These are phyloP conservation scores for Pogonomyrmex californicus DNA, from an alignment of 1,140 invertebrate genomes.

Conservation along the genomic window DNA sequence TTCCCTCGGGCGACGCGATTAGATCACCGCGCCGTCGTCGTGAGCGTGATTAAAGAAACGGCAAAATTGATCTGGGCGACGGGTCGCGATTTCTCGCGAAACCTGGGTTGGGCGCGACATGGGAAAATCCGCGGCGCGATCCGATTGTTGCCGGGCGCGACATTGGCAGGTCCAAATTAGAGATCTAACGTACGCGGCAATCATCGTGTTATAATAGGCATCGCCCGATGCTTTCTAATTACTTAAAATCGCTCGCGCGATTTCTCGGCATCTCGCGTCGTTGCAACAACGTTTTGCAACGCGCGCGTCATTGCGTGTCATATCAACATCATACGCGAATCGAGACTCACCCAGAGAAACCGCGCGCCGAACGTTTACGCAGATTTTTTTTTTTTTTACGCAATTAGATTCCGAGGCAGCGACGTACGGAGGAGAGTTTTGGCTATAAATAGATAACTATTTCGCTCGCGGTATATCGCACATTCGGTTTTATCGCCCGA, in stretches of 20 bases:
- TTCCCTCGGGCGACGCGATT: slow-evolving; percentile 29
- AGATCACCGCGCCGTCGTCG: slow-evolving; percentile 8
- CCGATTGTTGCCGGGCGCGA: slow-evolving; percentile 54
- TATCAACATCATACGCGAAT: too few species aligned
- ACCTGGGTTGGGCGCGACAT: slow-evolving; percentile 59
- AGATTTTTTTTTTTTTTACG: slow-evolving; percentile 40
- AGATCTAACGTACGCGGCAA: slow-evolving; percentile 49
- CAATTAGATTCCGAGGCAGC: slow-evolving; percentile 16
- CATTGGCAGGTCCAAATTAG: slow-evolving; percentile 51
- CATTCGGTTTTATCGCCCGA: slow-evolving; percentile 34
- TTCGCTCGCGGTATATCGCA: slow-evolving; percentile 27
- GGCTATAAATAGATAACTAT: slow-evolving; percentile 31
- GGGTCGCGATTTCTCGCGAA: slow-evolving; percentile 53
- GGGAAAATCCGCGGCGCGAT: slow-evolving; percentile 59
- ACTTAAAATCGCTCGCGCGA: slow-evolving; percentile 27
- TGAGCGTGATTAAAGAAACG: slow-evolving; percentile 44
- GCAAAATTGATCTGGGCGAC: slow-evolving; percentile 1
- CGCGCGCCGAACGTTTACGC: slow-evolving; percentile 3
- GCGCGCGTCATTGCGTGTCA: slow-evolving; percentile 28
- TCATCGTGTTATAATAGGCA: slow-evolving; percentile 45
- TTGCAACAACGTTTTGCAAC: slow-evolving; percentile 38
- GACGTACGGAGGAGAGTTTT: background rate
- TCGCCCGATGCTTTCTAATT: slow-evolving; percentile 63
- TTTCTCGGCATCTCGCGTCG: too few species aligned
- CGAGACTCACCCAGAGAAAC: slow-evolving; percentile 22